phyloP scores from a whole-genome alignment of 2,113 vertebrate genomes.

The Erpornis zantholeuca region DNA sequence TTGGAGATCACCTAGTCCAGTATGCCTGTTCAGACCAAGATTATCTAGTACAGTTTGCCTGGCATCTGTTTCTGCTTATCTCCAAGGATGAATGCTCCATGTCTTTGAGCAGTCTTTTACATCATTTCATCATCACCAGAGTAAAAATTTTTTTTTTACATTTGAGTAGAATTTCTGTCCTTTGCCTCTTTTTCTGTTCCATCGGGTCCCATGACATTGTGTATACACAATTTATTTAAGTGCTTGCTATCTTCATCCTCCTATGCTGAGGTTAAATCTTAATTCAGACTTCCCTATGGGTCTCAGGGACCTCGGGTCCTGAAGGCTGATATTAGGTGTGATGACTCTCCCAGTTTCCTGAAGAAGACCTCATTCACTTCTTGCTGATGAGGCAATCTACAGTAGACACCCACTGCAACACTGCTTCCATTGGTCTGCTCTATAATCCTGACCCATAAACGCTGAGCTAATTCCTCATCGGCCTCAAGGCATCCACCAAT shows the following conservation, averaged over 20 bases:
- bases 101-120: not conserved
- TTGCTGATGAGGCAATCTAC: not conserved
- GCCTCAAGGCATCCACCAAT: not conserved
- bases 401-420: not conserved
- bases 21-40: not conserved
- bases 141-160: not conserved
- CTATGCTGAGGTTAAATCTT: not conserved
- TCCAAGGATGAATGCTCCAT: not conserved
- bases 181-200: not conserved
- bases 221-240: not conserved
- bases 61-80: not conserved
- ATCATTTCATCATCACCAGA: not conserved
- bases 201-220: not conserved
- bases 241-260: not conserved
- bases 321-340: not conserved
- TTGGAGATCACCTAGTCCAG: not conserved
- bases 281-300: not conserved
- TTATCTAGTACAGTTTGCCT: not conserved
- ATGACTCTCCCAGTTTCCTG: not conserved
- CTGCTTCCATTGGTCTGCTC: not conserved
- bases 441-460: not conserved
- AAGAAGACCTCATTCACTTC: not conserved
- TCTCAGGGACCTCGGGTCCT: not conserved
- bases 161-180: not conserved
- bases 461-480: not conserved